A percentile compares a stretch with the other conserved stretches of the same genome.
These are phyloP conservation scores for Palloptera scutellata DNA, from an alignment of 2,888 invertebrate species.

Conservation along the genomic window DNA sequence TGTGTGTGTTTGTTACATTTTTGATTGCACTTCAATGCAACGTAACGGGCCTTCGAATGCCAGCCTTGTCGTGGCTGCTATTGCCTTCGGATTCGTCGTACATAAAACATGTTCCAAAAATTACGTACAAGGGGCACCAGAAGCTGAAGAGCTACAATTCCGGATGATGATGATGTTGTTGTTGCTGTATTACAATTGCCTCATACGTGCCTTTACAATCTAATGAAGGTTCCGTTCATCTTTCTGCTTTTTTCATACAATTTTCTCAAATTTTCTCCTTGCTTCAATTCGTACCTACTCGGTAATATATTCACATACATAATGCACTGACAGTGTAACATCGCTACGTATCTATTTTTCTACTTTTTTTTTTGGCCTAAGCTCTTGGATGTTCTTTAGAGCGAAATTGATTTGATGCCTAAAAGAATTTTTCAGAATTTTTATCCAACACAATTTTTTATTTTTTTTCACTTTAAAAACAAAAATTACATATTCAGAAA, in stretches of 20 bases:
- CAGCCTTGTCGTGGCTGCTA: not conserved
- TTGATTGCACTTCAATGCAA: constrained; percentile 24
- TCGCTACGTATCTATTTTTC: not conserved
- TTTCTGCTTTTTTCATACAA: not conserved
- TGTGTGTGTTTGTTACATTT: constrained; percentile 11
- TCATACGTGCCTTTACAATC: constrained; percentile 14
- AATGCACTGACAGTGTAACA: constrained; percentile 9
- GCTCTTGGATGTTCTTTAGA: constrained; percentile 16
- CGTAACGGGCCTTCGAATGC: too few relatives aligned
- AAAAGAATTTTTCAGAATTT: too few relatives aligned
- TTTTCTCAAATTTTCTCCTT: too few relatives aligned
- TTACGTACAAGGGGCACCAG: too few relatives aligned
- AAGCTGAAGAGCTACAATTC: too few relatives aligned
- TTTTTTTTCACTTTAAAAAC: not conserved
- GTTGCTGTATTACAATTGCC: constrained; percentile 1
- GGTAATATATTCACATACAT: constrained; percentile 1
- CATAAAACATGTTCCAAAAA: not conserved
- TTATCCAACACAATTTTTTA: not conserved
- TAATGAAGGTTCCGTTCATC: constrained; percentile 11
- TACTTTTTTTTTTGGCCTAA: not conserved
- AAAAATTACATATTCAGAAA: constrained; percentile 18
- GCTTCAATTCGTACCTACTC: not conserved
- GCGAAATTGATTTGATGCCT: too few relatives aligned
- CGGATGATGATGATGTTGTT: not conserved
- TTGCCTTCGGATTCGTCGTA: not conserved